Evolutionary conservation across 2,888 invertebrate genomes (phyloP).

Genomic region (Temnothorax unifasciatus): DNA sequence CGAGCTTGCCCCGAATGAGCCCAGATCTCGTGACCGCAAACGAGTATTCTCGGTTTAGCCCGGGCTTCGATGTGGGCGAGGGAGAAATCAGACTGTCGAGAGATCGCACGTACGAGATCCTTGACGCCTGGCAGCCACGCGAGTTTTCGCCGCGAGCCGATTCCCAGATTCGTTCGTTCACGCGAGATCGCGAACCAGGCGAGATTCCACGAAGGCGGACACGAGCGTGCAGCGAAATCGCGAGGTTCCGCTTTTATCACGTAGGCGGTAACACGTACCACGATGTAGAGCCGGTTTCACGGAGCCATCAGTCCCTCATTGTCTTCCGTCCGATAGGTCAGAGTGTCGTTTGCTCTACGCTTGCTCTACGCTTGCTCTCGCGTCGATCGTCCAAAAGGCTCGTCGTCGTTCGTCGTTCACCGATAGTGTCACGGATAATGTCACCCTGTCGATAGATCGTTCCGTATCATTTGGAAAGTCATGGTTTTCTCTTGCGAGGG

Average conservation of each 20-base stretch:
- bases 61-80: conserved; percentile 17
- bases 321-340: conserved; percentile 58
- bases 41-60: conserved; percentile 50
- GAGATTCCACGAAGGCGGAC: conserved; percentile 69
- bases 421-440: not conserved
- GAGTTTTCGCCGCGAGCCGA: conserved; percentile 62
- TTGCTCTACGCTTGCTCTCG: not conserved
- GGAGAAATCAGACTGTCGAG: conserved; percentile 49
- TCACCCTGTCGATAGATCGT: conserved; percentile 21
- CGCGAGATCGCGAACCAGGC: conserved; percentile 76
- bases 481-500: conserved; percentile 80
- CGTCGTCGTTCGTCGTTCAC: not conserved
- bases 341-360: conserved; percentile 36
- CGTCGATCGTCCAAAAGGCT: conserved; percentile 18
- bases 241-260: conserved; percentile 68
- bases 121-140: conserved; percentile 73
- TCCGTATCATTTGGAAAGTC: conserved; percentile 11
- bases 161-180: conserved; percentile 66
- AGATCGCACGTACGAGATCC: conserved; percentile 45
- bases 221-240: conserved; percentile 72
- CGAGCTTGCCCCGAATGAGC: not conserved
- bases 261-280: conserved; percentile 71
- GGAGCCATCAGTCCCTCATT: conserved; percentile 61
- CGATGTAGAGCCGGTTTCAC: conserved; percentile 59
- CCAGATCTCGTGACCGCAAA: conserved; percentile 65